Evolutionary conservation across 2,797 vertebrate genomes (phyloP).

Genomic region (Borostomias antarcticus): DNA sequence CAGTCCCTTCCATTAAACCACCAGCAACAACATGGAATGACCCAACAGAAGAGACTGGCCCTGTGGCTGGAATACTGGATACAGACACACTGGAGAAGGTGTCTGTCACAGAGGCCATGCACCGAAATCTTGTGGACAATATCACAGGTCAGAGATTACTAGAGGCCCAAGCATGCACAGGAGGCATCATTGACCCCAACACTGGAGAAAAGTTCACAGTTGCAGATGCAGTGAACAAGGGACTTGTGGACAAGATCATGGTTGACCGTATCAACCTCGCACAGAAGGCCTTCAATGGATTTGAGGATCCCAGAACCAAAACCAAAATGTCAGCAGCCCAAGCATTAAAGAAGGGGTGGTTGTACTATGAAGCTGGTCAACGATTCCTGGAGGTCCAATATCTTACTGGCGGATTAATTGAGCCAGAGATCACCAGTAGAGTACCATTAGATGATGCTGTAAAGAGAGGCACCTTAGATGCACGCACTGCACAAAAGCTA

Average conservation of each 20-base stretch:
- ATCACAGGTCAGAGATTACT: conserved; percentile 95
- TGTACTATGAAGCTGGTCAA: conserved; percentile 97
- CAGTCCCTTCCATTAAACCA: conserved; percentile 76
- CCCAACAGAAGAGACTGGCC: conserved; percentile 91
- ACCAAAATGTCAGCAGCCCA: conserved; percentile 96
- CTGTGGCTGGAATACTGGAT: conserved; percentile 94
- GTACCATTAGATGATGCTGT: conserved; percentile 90
- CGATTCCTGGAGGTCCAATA: conserved; percentile 98
- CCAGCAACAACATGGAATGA: conserved; percentile 88
- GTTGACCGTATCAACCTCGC: conserved; percentile 96
- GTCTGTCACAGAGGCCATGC: conserved; percentile 94
- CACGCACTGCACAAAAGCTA: conserved; percentile 93
- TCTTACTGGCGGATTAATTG: conserved; percentile 93
- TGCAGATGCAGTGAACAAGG: conserved; percentile 86
- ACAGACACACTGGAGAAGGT: conserved; percentile 97
- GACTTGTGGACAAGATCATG: conserved; percentile 96
- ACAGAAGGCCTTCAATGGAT: conserved; percentile 95
- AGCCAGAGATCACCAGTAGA: conserved; percentile 84
- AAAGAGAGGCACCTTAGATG: conserved; percentile 89
- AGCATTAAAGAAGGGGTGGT: conserved; percentile 97
- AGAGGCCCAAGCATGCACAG: conserved; percentile 96
- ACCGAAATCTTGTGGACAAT: conserved; percentile 94
- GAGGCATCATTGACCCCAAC: conserved; percentile 92
- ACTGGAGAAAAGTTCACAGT: conserved; percentile 89
- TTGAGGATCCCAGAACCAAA: conserved; percentile 97